Conservation (phyloP, 2,113 vertebrate species). For the Antechinus flavipes region DNA sequence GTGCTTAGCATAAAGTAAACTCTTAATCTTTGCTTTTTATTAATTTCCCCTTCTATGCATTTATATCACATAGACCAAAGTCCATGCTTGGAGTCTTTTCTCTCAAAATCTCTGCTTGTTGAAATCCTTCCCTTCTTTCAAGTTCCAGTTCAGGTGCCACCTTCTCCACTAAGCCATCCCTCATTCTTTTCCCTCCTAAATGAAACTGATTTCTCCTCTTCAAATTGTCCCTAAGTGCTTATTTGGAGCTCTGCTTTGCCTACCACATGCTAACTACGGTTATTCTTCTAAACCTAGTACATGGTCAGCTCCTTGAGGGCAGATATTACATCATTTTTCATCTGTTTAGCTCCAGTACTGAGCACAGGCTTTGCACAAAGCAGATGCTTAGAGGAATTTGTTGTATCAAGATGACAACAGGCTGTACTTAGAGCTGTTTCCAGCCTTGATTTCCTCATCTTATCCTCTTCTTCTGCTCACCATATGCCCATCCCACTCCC, state of each 20-base stretch:
- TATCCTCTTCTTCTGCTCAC: background rate
- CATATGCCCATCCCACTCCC: background rate
- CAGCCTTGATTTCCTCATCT: background rate
- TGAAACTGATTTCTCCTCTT: background rate
- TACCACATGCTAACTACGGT: background rate
- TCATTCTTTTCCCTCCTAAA: background rate
- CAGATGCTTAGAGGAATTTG: background rate
- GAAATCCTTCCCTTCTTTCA: background rate
- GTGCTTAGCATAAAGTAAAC: background rate
- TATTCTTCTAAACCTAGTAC: background rate
- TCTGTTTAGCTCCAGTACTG: background rate
- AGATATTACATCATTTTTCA: background rate
- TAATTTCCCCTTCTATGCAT: background rate
- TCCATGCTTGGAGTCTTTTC: background rate
- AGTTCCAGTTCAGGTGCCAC: background rate
- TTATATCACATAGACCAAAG: background rate
- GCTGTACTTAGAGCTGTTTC: background rate
- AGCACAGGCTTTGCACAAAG: background rate
- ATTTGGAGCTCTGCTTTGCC: background rate
- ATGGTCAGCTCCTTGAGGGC: background rate
- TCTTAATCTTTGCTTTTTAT: background rate
- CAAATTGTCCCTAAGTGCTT: background rate
- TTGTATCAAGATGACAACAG: background rate
- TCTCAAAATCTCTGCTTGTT: background rate
- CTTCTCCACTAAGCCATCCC: background rate